Evolutionary conservation across 2,888 invertebrate species (phyloP), one percentile per base, ranked within the genome.

Genomic region (Scrobipalpa atriplicella): DNA sequence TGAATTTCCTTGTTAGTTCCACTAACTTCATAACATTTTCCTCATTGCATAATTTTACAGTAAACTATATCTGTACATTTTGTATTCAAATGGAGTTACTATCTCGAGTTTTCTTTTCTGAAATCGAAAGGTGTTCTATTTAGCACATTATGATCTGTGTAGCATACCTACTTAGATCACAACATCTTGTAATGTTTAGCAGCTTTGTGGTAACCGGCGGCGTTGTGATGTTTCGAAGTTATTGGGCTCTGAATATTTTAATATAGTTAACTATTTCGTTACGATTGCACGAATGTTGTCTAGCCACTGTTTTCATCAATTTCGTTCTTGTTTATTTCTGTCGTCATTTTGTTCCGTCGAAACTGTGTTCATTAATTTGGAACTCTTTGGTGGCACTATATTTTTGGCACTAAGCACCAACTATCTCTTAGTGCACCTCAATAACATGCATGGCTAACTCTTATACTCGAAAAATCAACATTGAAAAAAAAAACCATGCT

Each of bases 41-140:
- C 47, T 47, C 47, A n/a, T 47, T 47, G 47, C 47, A 47, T 47
- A n/a, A 47, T 47, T 47, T 47, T 16, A 47, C 16, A 16, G 16
- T 47, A n/a, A 16, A 47, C n/a, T 0, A 47, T 29, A 29, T n/a
- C n/a, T n/a, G 29, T 3, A 29, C 5, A 29, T 29, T 29, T 29
- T 29, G 5, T 29, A 3, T 29, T 29, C 29, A 29, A 29, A 29
- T 29, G 29, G 29, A 29, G 29, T 29, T 29, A 16, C 5, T 47
- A 47, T 47, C 47, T 47, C 47, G 5, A 8, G 2, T 43, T 5
- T n/a, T n/a, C 47, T 47, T n/a, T n/a, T 47, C 47, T 47, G 47
- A 47, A 47, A 47, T 7, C 47, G 47, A 47, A 47, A 47, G 47
- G 2, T 6, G 5, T 47, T 47, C 47, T 47, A 47, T 47, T 47